Evolutionary conservation across 2,797 vertebrate genomes (phyloP).

Genomic region (Alcedo atthis): DNA sequence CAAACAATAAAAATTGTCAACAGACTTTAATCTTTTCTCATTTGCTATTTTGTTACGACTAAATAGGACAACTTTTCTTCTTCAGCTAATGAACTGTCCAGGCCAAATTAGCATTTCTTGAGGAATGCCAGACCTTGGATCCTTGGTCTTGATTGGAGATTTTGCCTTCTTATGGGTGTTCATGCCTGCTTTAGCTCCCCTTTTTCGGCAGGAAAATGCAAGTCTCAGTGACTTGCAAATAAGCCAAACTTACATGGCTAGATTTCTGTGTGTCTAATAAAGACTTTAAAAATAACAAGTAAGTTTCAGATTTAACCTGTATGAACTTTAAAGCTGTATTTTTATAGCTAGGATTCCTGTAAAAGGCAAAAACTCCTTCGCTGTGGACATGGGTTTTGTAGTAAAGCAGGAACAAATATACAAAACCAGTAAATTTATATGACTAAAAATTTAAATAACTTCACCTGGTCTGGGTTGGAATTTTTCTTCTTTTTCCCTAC

Average conservation of each 20-base stretch:
- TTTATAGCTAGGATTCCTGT: not conserved
- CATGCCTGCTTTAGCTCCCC: rapidly evolving
- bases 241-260: rapidly evolving
- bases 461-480: not conserved
- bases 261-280: not conserved
- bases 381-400: not conserved
- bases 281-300: not conserved
- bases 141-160: not conserved
- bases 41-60: not conserved
- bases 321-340: not conserved
- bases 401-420: not conserved
- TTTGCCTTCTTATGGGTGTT: not conserved
- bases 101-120: not conserved
- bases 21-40: not conserved
- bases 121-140: not conserved
- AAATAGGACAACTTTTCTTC: not conserved
- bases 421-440: not conserved
- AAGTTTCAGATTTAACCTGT: not conserved
- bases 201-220: not conserved
- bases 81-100: not conserved
- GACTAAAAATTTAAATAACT: not conserved
- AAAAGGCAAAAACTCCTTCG: not conserved
- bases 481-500: not conserved
- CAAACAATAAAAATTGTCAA: not conserved
- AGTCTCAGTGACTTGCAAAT: not conserved